Evolutionary conservation across 2,113 vertebrate genomes (phyloP).

Genomic region (Electrona antarctica): DNA sequence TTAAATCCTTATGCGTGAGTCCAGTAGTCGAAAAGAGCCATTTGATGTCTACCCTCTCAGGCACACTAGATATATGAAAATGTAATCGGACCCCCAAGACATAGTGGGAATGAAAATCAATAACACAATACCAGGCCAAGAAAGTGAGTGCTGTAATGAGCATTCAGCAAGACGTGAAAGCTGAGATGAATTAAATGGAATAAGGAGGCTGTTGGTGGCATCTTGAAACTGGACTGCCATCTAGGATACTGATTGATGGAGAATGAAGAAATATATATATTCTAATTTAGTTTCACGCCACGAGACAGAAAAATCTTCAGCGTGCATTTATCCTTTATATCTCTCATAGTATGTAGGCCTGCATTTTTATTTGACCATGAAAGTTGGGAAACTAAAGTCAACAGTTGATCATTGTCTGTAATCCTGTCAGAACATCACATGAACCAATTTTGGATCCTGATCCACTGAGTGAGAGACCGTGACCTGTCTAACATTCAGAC

Average conservation of each 20-base stretch:
- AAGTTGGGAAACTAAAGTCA: background rate
- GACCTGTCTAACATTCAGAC: too few species aligned
- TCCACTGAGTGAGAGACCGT: background rate
- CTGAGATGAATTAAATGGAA: conserved; percentile 67
- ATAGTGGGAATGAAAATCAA: conserved; percentile 68
- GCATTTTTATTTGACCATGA: too few species aligned
- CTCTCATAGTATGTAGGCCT: too few species aligned
- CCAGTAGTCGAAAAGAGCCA: too few species aligned
- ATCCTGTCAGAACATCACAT: background rate
- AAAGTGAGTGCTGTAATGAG: conserved; percentile 53
- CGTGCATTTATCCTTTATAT: too few species aligned
- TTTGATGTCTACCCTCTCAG: conserved; percentile 5
- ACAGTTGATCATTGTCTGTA: conserved; percentile 15
- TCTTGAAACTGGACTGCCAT: conserved; percentile 31
- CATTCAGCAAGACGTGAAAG: conserved; percentile 59
- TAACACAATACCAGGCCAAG: conserved; percentile 63
- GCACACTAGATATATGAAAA: conserved; percentile 73
- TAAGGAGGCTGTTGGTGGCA: conserved; percentile 22
- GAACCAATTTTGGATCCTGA: background rate
- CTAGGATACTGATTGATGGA: too few species aligned
- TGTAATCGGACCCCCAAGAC: conserved; percentile 68
- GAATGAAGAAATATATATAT: too few species aligned
- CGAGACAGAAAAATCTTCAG: too few species aligned
- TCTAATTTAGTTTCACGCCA: too few species aligned
- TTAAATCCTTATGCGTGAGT: too few species aligned